phyloP scores from a whole-genome alignment of 2,113 vertebrate species.

The Lampris megalopsis region DNA sequence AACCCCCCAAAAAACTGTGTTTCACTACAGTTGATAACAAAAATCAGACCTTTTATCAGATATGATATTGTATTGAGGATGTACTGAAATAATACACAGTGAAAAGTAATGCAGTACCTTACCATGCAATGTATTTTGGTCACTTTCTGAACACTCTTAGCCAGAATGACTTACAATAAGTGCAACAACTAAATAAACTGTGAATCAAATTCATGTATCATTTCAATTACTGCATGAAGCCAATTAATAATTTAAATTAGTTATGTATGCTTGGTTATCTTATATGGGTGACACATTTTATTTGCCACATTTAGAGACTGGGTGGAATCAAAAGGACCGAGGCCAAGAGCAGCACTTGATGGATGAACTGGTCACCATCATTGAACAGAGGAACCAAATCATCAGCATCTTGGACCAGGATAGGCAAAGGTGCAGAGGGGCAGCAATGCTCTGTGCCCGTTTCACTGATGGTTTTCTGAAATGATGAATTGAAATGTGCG shows the following conservation, averaged over 20 bases:
- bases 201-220: too few species aligned
- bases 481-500: background rate
- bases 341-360: slow-evolving; percentile 87
- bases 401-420: slow-evolving; percentile 92
- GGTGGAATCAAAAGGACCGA: slow-evolving; percentile 88
- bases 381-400: slow-evolving; percentile 92
- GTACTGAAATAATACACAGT: too few species aligned
- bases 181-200: too few species aligned
- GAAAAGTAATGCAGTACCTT: too few species aligned
- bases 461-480: background rate
- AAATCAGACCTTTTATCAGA: too few species aligned
- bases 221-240: too few species aligned
- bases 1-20: too few species aligned
- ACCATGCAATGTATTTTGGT: too few species aligned
- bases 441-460: background rate
- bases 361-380: slow-evolving; percentile 88
- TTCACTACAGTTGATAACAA: background rate
- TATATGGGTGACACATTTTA: background rate
- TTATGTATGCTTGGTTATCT: background rate
- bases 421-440: slow-evolving; percentile 84
- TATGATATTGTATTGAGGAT: too few species aligned
- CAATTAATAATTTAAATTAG: background rate
- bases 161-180: too few species aligned
- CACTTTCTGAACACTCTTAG: too few species aligned
- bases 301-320: slow-evolving; percentile 81